Evolutionary conservation across 92 coral and sea anemone genomes (phyloP).

Genomic region (Palythoa heliodiscus): DNA sequence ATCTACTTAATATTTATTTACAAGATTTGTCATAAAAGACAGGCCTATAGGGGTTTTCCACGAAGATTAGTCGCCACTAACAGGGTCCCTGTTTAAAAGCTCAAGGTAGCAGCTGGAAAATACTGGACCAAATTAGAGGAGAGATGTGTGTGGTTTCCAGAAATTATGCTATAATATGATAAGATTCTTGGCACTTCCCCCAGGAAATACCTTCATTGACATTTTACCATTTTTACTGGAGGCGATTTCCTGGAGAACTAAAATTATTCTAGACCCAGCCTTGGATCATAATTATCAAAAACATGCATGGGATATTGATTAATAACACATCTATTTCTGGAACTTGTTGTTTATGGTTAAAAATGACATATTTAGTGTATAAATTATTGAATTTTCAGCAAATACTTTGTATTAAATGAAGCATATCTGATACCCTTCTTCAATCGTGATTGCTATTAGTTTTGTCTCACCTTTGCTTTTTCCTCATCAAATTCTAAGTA

Average conservation of each 20-base stretch:
- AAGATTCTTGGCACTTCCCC: background rate
- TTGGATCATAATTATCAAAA: no score
- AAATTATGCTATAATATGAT: background rate
- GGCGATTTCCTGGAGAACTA: background rate
- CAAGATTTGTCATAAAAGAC: no score
- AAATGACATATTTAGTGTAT: background rate
- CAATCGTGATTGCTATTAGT: background rate
- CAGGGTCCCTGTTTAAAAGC: no score
- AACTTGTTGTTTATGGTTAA: background rate
- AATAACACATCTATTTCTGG: background rate
- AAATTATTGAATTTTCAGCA: background rate
- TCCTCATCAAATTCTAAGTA: constrained; percentile 95
- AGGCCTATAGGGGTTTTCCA: no score
- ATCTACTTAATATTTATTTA: no score
- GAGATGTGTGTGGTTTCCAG: background rate
- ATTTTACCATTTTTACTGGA: background rate
- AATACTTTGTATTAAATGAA: background rate
- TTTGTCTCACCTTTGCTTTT: constrained; percentile 75
- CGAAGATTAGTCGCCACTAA: no score
- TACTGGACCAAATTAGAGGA: background rate
- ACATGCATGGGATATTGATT: no score
- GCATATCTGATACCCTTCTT: background rate
- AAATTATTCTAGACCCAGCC: no score
- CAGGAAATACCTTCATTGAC: background rate
- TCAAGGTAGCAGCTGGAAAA: background rate